Base-by-base conservation (phyloP, 2,797 vertebrate genomes). In the Chrysolophus pictus region DNA sequence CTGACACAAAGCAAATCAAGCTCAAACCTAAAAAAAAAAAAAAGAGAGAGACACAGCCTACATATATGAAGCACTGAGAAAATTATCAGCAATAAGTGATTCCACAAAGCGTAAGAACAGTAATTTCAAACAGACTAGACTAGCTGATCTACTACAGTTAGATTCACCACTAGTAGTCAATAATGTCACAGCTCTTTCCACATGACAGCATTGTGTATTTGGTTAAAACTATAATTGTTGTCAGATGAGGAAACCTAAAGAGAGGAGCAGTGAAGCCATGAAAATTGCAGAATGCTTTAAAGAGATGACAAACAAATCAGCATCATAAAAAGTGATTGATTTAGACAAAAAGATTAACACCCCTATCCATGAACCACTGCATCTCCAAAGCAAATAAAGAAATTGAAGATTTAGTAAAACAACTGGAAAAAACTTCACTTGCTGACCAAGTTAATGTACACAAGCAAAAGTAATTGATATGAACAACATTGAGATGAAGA, bases 261-360 rank as follows among this genome's bases (percentile, higher is more conserved):
- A 15, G 41, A 91, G 70, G 56, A 91, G 81, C 56, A 93, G 75
- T 35, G 56, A 78, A 80, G 47, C 22, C 65, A 88, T 42, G 17
- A 91, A 78, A 72, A 62, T 31, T 72, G 42, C 71, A 77, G 79
- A 94, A 85, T 55, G 26, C 82, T 87, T 91, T 91, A 46, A 92
- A 92, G 87, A 85, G 55, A 51, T 67, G 75, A 73, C 79, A 93
- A 72, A 69, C 13, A 76, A 59, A 91, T 84, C 93, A 87, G 63
- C n/a, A 67, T 92, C 88, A 67, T 69, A 75, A 70, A 41, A 69
- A 60, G 22, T 21, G 55, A 91, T 80, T 91, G 76, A 75, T 84
- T 92, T 86, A 90, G 92, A 85, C 88, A 90, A 81, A 18, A 67
- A 88, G 71, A 90, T 91, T 90, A 91, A 89, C 72, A 85, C 46